Conservation (phyloP, 2,113 vertebrate species). For the Loxodonta africana region DNA sequence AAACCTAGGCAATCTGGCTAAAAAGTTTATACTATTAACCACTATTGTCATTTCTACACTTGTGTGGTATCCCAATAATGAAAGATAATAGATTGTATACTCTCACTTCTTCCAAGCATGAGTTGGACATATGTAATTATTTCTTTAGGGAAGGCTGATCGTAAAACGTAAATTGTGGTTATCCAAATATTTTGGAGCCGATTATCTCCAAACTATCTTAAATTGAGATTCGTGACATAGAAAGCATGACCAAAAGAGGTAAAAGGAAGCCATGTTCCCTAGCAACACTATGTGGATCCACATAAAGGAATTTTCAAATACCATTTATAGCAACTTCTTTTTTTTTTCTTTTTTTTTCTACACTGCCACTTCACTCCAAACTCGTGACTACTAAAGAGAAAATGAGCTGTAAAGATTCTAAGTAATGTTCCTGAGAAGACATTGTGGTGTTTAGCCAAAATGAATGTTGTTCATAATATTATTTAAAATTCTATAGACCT, state of each 20-base stretch:
- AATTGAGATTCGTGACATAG: slow-evolving; percentile 23
- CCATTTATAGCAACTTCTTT: slow-evolving; percentile 78
- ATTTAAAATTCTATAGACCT: slow-evolving; percentile 57
- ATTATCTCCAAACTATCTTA: slow-evolving; percentile 55
- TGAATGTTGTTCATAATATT: slow-evolving; percentile 55
- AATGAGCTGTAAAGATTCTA: slow-evolving; percentile 69
- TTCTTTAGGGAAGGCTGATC: slow-evolving; percentile 6
- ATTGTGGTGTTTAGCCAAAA: slow-evolving; percentile 63
- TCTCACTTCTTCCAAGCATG: slow-evolving; percentile 1
- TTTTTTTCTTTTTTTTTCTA: background rate
- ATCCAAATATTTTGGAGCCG: slow-evolving; percentile 52
- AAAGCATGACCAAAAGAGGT: slow-evolving; percentile 57
- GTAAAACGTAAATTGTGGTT: slow-evolving; percentile 25
- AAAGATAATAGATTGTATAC: background rate
- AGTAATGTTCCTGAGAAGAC: slow-evolving; percentile 65
- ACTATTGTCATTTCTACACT: slow-evolving; percentile 15
- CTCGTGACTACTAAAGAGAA: slow-evolving; percentile 68
- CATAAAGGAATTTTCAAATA: slow-evolving; percentile 69
- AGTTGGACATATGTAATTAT: background rate
- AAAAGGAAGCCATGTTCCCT: slow-evolving; percentile 76
- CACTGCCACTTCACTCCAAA: slow-evolving; percentile 66
- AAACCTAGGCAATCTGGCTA: background rate
- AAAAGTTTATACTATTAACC: background rate
- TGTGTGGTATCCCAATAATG: background rate
- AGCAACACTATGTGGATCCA: slow-evolving; percentile 71